phyloP scores from a whole-genome alignment of 2,888 invertebrate genomes.

The Trissonchulus latispiculum region DNA sequence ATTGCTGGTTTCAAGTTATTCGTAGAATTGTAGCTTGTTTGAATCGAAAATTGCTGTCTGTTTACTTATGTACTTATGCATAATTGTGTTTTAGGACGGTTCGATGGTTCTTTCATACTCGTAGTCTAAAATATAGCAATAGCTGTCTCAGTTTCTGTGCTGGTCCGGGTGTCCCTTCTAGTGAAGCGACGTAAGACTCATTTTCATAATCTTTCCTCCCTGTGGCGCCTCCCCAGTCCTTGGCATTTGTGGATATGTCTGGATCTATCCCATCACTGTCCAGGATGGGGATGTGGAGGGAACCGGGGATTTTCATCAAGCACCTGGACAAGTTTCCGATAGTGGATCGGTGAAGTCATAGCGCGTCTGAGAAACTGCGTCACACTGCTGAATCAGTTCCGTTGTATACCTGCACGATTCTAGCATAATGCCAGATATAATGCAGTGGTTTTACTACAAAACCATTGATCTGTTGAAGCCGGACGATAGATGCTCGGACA shows the following conservation, averaged over 20 bases:
- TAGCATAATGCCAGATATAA: slow-evolving; percentile 66
- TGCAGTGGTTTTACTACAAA: no score
- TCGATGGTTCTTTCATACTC: no score
- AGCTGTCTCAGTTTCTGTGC: no score
- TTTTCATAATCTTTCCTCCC: slow-evolving; percentile 80
- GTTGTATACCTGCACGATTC: slow-evolving; percentile 84
- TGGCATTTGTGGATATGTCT: slow-evolving; percentile 82
- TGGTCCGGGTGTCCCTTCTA: no score
- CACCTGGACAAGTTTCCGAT: slow-evolving; percentile 61
- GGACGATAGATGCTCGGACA: no score
- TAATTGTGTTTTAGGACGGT: no score
- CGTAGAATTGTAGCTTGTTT: no score
- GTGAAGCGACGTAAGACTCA: slow-evolving; percentile 87
- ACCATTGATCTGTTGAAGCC: no score
- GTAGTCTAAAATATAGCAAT: slow-evolving; percentile 95
- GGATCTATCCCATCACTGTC: slow-evolving; percentile 62
- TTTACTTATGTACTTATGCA: no score
- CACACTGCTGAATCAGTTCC: slow-evolving; percentile 68
- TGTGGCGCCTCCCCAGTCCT: slow-evolving; percentile 84
- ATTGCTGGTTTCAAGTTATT: no score
- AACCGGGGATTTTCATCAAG: slow-evolving; percentile 60
- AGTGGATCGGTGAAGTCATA: slow-evolving; percentile 70
- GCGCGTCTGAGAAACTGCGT: slow-evolving; percentile 80
- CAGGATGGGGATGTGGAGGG: slow-evolving; percentile 46
- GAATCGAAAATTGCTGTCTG: no score